These are phyloP conservation scores for Sternarchorhynchus goeldii DNA, from an alignment of 2,797 vertebrate genomes.

Conservation along the genomic window DNA sequence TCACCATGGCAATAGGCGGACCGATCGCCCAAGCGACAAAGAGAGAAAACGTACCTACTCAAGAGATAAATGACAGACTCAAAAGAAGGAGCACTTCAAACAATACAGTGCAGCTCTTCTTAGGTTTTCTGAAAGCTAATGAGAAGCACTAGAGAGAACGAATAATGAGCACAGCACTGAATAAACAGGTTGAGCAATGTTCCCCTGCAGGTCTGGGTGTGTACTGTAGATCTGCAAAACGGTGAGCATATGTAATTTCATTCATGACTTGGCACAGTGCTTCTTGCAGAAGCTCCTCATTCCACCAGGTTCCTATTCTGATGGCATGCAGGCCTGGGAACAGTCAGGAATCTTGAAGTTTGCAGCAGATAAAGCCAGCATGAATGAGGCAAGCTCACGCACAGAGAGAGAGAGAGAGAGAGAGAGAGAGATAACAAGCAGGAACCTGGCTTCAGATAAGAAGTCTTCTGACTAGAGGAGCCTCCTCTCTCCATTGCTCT, in stretches of 20 bases:
- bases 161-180: too few relatives aligned
- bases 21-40: slow-evolving; percentile 32
- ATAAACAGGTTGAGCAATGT: too few relatives aligned
- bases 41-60: slow-evolving; percentile 9
- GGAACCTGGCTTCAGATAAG: slow-evolving; percentile 40
- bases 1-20: slow-evolving; percentile 46
- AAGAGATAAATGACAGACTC: background rate
- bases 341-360: slow-evolving; percentile 17
- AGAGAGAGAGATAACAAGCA: slow-evolving; percentile 38
- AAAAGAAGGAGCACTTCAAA: background rate
- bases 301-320: background rate
- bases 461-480: slow-evolving; percentile 34
- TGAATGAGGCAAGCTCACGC: slow-evolving; percentile 29
- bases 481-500: background rate
- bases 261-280: background rate
- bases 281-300: background rate
- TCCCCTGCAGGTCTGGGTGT: background rate
- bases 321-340: slow-evolving; percentile 7
- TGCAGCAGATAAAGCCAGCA: slow-evolving; percentile 35
- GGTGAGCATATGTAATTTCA: too few relatives aligned
- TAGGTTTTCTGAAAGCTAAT: too few relatives aligned
- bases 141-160: too few relatives aligned
- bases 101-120: too few relatives aligned
- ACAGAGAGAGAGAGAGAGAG: background rate
- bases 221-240: too few relatives aligned